These are phyloP conservation scores for Apis florea DNA, from an alignment of 1,140 invertebrate genomes.

Conservation along the genomic window DNA sequence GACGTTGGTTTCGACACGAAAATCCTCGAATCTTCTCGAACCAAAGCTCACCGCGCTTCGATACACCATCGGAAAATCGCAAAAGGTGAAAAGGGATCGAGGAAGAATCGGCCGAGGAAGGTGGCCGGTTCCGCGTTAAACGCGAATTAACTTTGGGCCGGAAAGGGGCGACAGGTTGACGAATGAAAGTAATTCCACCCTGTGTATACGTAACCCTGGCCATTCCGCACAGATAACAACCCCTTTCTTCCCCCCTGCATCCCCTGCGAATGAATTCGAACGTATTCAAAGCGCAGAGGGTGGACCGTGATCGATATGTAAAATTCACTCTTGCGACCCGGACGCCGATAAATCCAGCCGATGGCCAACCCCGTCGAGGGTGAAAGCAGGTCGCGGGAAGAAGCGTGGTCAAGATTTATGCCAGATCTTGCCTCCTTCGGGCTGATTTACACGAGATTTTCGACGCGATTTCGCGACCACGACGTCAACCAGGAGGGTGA, in stretches of 20 bases:
- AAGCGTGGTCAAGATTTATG: constrained; percentile 52
- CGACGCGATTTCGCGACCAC: constrained; percentile 13
- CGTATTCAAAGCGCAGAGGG: constrained; percentile 55
- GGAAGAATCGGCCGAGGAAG: neutral
- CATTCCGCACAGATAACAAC: constrained; percentile 33
- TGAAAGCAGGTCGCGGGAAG: constrained; percentile 40
- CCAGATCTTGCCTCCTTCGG: constrained; percentile 6
- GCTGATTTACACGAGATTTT: constrained; percentile 51
- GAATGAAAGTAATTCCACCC: constrained; percentile 55
- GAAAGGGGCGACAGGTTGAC: constrained; percentile 46
- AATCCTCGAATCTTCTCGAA: too few relatives aligned
- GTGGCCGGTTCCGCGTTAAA: constrained; percentile 5
- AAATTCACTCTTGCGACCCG: constrained; percentile 58
- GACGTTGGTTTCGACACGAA: too few relatives aligned
- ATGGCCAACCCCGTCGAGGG: constrained; percentile 7
- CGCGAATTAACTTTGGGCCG: constrained; percentile 5
- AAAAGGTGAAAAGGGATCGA: neutral
- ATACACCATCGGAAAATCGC: neutral
- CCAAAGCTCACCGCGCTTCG: too few relatives aligned
- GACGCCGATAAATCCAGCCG: constrained; percentile 49
- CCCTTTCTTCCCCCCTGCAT: neutral
- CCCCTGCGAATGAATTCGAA: constrained; percentile 44
- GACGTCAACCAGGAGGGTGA: neutral
- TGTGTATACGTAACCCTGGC: constrained; percentile 28
- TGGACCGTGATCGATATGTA: constrained; percentile 58